Base-by-base conservation (phyloP, 2,113 vertebrate species). In the Ceuthmochares aereus region DNA sequence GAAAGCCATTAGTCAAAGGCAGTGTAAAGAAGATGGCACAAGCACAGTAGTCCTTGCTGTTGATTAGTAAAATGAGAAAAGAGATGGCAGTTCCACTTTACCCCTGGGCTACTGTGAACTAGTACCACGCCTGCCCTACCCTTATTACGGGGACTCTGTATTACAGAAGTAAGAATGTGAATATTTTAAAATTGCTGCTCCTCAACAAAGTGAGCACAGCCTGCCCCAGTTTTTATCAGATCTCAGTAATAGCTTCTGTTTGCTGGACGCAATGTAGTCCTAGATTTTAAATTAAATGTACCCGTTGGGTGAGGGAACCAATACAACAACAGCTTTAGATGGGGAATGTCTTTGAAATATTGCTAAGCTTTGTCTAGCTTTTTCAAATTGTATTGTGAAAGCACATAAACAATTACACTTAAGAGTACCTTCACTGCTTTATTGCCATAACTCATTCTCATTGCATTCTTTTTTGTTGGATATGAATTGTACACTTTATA, bases 91-190 rank as follows among this genome's bases (percentile, higher is more conserved):
- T 37, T 88, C 34, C 30, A 79, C 77, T 88, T 82, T 27, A 56
- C 7, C 6, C 25, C 14, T 30, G 17, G n/a, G 21, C 32, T 93
- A 14, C 52, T 6, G 1, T 23, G 27, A 78, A 40, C 25, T 42
- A 20, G 19, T 30, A 25, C 30, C 27, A 54, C 30, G 52, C n/a
- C 14, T 30, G 34, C 70, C 3, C 20, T 58, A 51, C 32, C 45
- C 36, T 37, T 68, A 23, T n/a, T 30, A 40, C 3, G 12, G 27
- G 25, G 13, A 40, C 21, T 77, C 32, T 78, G 2, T 64, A 7
- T 40, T 60, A 89, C 0, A 0, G 32, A 32, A 0, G 0, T 9
- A 66, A 42, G 45, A 89, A 49, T 9, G 34, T 6, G 20, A 67
- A 22, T 89, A 27, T 60, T 94, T 90, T 25, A 30, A 78, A 91